Base-by-base conservation (phyloP, 2,888 invertebrate genomes). In the Spialia ferax region DNA sequence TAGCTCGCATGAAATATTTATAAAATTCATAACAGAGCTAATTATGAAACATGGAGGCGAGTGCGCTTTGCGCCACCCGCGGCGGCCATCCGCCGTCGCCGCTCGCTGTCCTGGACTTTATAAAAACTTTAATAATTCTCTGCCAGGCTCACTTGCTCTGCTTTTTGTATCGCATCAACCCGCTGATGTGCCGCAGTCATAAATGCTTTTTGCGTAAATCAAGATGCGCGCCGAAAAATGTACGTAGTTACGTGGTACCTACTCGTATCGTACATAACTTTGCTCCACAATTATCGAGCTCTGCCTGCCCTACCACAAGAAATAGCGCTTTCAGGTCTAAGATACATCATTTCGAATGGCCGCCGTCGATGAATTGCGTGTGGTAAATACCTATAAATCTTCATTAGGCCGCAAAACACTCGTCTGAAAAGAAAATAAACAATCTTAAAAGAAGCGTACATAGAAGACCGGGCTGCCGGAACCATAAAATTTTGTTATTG, bases 1-100 rank as follows among this genome's bases (percentile, higher is more conserved):
- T 78, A 83, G 82, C 77, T 82, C 81, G 82, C 89, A 91, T 91
- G 89, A 91, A 91, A 91, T 88, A 93, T 92, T 91, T 89, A 93
- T 93, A 87, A 85, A 91, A 90, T 90, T 92, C 92, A 93, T 93
- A 93, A 91, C 92, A 86, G 80, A 79, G 83, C 88, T 91, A 90
- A 89, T 89, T 90, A 88, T 87, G 88, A 90, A 88, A 84, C 85
- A 83, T 85, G 84, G 83, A 78, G 84, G 85, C 84, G 84, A 79
- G 79, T 77, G 78, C 76, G 81, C 78, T 79, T 84, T 82, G 82
- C 84, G 85, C 91, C 91, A 89, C 91, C 91, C 91, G 91, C 89
- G 79, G 57, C 57, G 89, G 86, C 74, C 70, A 69, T 71, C 79
- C 79, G 74, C 74, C 76, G 79, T 73, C 75, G 73, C 74, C 78